phyloP scores from a whole-genome alignment of 2,797 vertebrate genomes.

The Lophius americanus region DNA sequence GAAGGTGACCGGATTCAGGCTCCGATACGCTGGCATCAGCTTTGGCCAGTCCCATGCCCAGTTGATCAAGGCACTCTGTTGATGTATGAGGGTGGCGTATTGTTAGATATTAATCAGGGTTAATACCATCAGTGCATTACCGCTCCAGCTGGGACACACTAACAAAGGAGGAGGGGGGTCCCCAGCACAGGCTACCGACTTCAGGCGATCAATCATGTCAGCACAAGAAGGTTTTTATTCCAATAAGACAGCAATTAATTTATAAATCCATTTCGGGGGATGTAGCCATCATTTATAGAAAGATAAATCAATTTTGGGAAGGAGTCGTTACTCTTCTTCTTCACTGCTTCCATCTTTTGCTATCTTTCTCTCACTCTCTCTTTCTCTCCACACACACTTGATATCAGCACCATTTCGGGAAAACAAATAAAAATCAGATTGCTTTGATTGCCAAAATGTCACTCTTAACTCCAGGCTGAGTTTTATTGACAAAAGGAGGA shows the following conservation, averaged over 20 bases:
- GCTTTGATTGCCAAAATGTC: slow-evolving; percentile 84
- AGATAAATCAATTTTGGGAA: slow-evolving; percentile 92
- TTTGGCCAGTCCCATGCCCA: slow-evolving; percentile 92
- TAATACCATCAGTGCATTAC: slow-evolving; percentile 96
- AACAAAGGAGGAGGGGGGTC: slow-evolving; percentile 86
- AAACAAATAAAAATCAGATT: slow-evolving; percentile 83
- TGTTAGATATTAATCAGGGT: slow-evolving; percentile 97
- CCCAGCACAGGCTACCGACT: slow-evolving; percentile 83
- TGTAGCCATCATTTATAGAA: slow-evolving; percentile 95
- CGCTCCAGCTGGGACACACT: slow-evolving; percentile 90
- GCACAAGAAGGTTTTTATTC: slow-evolving; percentile 92
- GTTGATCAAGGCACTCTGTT: slow-evolving; percentile 89
- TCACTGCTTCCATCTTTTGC: slow-evolving; percentile 47
- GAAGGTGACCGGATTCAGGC: slow-evolving; percentile 90
- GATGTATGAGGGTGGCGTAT: slow-evolving; percentile 89
- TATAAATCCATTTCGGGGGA: slow-evolving; percentile 93
- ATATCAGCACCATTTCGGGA: slow-evolving; percentile 69
- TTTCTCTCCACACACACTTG: slow-evolving; percentile 60
- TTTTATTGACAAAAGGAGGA: slow-evolving; percentile 82
- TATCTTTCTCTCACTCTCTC: slow-evolving; percentile 13
- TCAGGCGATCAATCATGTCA: slow-evolving; percentile 90
- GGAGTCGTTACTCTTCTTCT: slow-evolving; percentile 87
- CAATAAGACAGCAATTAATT: slow-evolving; percentile 96
- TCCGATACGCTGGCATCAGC: slow-evolving; percentile 87
- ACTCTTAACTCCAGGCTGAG: slow-evolving; percentile 80